phyloP scores from a whole-genome alignment of 1,140 invertebrate genomes.

The Harpegnathos saltator region DNA sequence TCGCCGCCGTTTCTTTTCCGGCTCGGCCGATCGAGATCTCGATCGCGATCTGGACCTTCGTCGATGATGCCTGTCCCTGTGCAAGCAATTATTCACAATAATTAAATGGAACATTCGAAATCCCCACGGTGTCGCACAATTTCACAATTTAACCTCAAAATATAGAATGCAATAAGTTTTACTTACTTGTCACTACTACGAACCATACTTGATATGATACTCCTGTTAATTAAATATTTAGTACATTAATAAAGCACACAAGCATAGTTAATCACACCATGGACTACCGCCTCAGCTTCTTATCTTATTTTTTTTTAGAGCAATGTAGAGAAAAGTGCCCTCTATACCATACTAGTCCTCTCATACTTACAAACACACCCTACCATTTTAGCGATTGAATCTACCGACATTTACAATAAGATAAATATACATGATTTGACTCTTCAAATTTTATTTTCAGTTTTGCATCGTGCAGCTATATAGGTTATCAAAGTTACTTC shows the following conservation, averaged over 20 bases:
- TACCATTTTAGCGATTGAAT: too few relatives aligned
- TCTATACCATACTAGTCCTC: too few relatives aligned
- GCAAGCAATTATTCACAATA: neutral
- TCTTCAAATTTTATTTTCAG: too few relatives aligned
- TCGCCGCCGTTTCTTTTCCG: slow-evolving; percentile 88
- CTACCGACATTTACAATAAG: too few relatives aligned
- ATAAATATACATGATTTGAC: too few relatives aligned
- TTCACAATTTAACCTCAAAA: slow-evolving; percentile 72
- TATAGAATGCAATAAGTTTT: neutral
- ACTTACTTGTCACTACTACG: slow-evolving; percentile 80
- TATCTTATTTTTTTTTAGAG: too few relatives aligned
- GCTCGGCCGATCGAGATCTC: slow-evolving; percentile 85
- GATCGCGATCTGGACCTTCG: slow-evolving; percentile 83
- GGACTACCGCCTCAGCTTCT: too few relatives aligned
- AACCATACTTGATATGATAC: slow-evolving; percentile 70
- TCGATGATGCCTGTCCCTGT: slow-evolving; percentile 82
- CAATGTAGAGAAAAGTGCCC: too few relatives aligned
- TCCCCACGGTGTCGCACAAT: neutral
- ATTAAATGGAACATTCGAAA: slow-evolving; percentile 10
- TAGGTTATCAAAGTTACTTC: too few relatives aligned
- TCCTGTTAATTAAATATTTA: slow-evolving; percentile 8
- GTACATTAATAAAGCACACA: neutral
- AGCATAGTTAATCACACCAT: too few relatives aligned
- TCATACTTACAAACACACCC: too few relatives aligned
- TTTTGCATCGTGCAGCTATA: too few relatives aligned